Conservation (phyloP, 2,888 invertebrate species). For the Sthenelais limicola region DNA sequence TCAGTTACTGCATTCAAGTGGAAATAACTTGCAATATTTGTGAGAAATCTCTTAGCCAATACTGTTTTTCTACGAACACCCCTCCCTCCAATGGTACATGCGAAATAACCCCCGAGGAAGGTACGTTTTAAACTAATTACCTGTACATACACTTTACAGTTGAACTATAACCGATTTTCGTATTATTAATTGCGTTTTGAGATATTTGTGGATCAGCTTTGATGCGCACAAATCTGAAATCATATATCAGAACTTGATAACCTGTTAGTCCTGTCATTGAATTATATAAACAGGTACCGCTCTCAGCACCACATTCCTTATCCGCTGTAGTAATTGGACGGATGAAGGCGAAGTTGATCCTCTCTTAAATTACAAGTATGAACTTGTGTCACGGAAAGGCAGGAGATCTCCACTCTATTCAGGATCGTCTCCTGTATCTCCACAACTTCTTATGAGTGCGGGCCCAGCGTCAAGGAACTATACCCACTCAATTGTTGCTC, state of each 20-base stretch:
- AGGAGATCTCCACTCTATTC: not conserved
- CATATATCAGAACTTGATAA: no score
- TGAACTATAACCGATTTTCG: no score
- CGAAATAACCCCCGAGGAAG: not conserved
- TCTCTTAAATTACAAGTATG: not conserved
- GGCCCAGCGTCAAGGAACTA: not conserved
- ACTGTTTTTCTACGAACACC: slow-evolving; percentile 5
- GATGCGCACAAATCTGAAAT: no score
- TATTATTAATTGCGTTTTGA: no score
- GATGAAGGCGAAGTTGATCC: not conserved
- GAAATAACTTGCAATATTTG: slow-evolving; percentile 10
- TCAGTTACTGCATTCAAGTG: slow-evolving; percentile 18
- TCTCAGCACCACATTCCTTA: slow-evolving; percentile 2
- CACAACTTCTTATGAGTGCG: not conserved
- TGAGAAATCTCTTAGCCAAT: not conserved
- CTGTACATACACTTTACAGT: not conserved
- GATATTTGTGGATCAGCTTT: no score
- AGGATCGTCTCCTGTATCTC: not conserved
- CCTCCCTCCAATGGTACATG: slow-evolving; percentile 12
- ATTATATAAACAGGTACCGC: not conserved
- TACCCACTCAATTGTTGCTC: not conserved
- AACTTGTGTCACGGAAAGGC: not conserved
- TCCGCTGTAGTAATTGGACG: not conserved
- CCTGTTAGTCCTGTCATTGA: no score
- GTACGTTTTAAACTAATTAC: not conserved